Base-by-base conservation (phyloP, 92 coral and sea anemone species). In the Metridium senile region DNA sequence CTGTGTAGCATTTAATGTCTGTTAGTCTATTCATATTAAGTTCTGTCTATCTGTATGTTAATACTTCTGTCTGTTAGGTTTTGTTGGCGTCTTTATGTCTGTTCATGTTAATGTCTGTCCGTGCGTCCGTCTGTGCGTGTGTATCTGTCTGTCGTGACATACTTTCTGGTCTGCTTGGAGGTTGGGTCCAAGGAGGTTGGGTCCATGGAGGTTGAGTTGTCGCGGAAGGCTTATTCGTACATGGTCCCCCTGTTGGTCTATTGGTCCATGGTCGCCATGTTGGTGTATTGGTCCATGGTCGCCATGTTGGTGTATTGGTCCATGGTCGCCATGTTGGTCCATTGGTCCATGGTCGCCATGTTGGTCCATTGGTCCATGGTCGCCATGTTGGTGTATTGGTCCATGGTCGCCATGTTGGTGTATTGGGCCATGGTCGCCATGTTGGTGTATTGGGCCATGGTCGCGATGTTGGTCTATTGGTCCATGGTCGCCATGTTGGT, bases 281-380 rank as follows among this genome's bases (percentile, higher is more conserved):
- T 68, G 29, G 61, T 66, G 25, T 66, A 31, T 17, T 30, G 21
- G 47, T 66, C 71, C 71, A 66, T 32, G 71, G 71, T 1, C 71
- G 35, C 72, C 72, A 67, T 67, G 28, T 20, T 67, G 54, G 72
- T 67, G 13, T 6, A 23, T 53, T 32, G 32, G 72, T 67, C n/a
- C n/a, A n/a, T 0, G 29, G 26, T 11, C 11, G 27, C 31, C 53
- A 9, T 7, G 72, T 67, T 20, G 72, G 25, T 53, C 28, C 9
- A 23, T 22, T 34, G 26, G 72, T 39, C 72, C 72, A 68, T 22
- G 54, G 30, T 9, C 72, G 35, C 65, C 65, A 59, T 19, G 65
- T 22, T 59, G 49, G 49, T 39, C 65, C 26, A 59, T 22, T 22
- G 29, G 65, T 53, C 59, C 59, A 53, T 53, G 65, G 65, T 4